These are phyloP conservation scores for Artibeus lituratus DNA, from an alignment of 2,797 vertebrate species.

Conservation along the genomic window DNA sequence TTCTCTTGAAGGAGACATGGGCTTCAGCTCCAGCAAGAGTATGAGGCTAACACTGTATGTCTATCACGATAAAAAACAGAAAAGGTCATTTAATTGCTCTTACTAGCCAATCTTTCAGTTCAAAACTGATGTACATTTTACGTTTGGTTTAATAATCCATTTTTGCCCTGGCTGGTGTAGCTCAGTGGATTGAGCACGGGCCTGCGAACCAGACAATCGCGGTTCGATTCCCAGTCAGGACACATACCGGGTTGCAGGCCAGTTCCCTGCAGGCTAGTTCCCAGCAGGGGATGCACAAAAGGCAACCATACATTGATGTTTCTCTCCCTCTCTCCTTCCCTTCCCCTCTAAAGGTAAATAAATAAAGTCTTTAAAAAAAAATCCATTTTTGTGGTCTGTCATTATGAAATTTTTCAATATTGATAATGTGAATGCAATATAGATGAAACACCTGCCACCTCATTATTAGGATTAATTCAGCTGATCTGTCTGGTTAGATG, in stretches of 20 bases:
- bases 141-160: background rate
- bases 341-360: too few species aligned
- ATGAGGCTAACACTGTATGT: background rate
- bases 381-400: background rate
- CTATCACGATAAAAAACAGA: background rate
- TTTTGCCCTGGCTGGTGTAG: too few species aligned
- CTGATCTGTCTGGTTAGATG: background rate
- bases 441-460: background rate
- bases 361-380: too few species aligned
- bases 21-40: background rate
- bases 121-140: conserved; percentile 29
- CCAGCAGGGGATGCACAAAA: too few species aligned
- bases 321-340: too few species aligned
- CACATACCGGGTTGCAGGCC: too few species aligned
- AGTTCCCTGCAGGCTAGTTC: too few species aligned
- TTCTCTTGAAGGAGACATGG: background rate
- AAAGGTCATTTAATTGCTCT: conserved; percentile 25
- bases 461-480: background rate
- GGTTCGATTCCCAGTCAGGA: too few species aligned
- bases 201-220: too few species aligned
- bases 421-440: background rate
- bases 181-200: too few species aligned
- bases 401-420: conserved; percentile 35
- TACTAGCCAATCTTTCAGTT: background rate
- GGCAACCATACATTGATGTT: too few species aligned